Conservation (phyloP, 2,113 vertebrate genomes). For the Tringa solitaria region DNA sequence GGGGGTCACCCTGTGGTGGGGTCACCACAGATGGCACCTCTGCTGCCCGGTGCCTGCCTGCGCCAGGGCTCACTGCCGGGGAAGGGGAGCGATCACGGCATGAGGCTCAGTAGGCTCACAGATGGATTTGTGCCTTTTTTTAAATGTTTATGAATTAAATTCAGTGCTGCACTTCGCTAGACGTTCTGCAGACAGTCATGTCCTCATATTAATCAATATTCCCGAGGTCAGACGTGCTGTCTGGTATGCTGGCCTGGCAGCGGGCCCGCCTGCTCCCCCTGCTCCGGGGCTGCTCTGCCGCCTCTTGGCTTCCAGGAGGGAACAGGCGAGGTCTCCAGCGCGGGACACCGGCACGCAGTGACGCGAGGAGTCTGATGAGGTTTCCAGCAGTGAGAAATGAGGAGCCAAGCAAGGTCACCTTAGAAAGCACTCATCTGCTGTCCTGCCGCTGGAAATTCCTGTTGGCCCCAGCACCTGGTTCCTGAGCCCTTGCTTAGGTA, state of each 20-base stretch:
- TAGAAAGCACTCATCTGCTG: background rate
- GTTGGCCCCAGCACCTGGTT: background rate
- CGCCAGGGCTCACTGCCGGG: background rate
- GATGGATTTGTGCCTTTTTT: constrained; percentile 52
- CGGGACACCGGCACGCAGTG: background rate
- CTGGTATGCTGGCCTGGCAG: background rate
- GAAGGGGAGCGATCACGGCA: background rate
- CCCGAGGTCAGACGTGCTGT: background rate
- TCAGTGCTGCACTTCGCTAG: background rate
- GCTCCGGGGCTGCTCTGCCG: background rate
- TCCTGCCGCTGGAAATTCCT: background rate
- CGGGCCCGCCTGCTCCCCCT: background rate
- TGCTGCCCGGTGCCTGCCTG: background rate
- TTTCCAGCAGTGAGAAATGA: background rate
- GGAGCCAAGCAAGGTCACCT: background rate
- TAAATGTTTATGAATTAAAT: constrained; percentile 35
- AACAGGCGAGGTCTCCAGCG: background rate
- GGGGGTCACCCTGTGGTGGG: too few species aligned
- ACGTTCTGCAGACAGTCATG: constrained; percentile 12
- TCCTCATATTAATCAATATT: background rate
- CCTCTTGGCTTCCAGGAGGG: background rate
- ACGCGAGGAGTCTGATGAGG: background rate
- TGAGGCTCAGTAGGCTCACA: constrained; percentile 30
- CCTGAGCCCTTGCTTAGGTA: background rate
- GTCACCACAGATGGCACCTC: background rate